Evolutionary conservation across 2,113 vertebrate species (phyloP).

Genomic region (Rhea pennata): DNA sequence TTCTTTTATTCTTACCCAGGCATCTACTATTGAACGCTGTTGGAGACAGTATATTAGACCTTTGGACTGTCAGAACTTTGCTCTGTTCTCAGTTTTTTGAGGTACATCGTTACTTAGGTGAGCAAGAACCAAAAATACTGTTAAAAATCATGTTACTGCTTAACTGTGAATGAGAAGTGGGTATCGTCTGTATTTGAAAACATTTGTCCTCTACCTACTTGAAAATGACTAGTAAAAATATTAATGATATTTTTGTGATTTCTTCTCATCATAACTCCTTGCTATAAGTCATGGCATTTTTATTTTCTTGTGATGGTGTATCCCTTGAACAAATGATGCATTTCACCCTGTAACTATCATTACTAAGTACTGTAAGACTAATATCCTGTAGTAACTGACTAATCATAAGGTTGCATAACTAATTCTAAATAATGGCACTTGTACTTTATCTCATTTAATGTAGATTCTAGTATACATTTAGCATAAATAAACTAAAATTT

Average conservation of each 20-base stretch:
- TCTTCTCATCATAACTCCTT: not conserved
- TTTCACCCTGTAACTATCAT: not conserved
- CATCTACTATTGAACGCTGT: not conserved
- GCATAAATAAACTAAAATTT: not conserved
- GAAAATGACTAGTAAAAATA: not conserved
- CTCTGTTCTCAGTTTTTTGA: not conserved
- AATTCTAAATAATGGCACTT: not conserved
- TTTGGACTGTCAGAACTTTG: slow-evolving; percentile 12
- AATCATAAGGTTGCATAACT: not conserved
- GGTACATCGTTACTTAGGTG: not conserved
- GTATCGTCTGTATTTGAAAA: not conserved
- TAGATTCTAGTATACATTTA: not conserved
- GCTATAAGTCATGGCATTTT: accelerated
- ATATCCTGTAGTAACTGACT: not conserved
- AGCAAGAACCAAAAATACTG: not conserved
- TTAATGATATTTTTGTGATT: not conserved
- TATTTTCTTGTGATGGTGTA: not conserved
- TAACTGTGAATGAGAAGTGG: not conserved
- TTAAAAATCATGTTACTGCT: not conserved
- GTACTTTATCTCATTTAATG: not conserved
- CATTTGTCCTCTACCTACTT: not conserved
- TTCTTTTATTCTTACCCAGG: not conserved
- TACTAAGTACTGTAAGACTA: accelerated
- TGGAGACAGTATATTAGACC: not conserved
- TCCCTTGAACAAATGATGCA: accelerated